Percentiles rank a stretch among this genome's conserved stretches.
phyloP scores from a whole-genome alignment of 2,113 vertebrate species.

The Hepsetus odoe region DNA sequence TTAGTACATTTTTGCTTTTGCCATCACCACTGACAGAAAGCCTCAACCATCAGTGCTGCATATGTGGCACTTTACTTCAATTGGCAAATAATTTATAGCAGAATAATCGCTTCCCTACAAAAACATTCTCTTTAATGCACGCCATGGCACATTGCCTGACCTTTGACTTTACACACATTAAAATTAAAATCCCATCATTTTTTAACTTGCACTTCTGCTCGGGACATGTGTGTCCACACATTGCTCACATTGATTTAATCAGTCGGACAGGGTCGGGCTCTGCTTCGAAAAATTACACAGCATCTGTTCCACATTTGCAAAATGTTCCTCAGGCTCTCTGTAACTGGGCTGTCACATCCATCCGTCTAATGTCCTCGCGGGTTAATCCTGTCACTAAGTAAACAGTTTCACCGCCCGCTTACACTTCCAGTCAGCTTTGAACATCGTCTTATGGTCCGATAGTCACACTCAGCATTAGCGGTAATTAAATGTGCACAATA shows the following conservation, averaged over 20 bases:
- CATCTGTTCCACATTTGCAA: constrained; percentile 56
- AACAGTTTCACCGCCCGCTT: constrained; percentile 6
- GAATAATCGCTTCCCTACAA: neutral
- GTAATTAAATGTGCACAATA: neutral
- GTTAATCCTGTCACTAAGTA: constrained; percentile 35
- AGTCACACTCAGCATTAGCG: no score
- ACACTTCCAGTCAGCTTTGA: neutral
- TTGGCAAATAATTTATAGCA: no score
- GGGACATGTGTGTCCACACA: neutral
- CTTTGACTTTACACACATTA: neutral
- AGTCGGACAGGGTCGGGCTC: neutral
- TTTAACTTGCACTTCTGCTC: neutral
- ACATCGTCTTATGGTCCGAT: neutral
- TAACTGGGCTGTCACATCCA: constrained; percentile 5
- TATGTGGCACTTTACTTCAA: no score
- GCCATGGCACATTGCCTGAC: no score
- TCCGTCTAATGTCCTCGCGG: constrained; percentile 4
- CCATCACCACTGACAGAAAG: no score
- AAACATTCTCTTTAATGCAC: neutral
- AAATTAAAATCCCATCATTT: neutral
- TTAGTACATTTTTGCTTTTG: no score
- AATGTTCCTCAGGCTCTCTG: constrained; percentile 42
- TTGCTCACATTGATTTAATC: constrained; percentile 35
- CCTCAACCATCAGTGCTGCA: no score
- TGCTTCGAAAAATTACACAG: constrained; percentile 26